These are phyloP conservation scores for Tetragnatha montana DNA, from an alignment of 2,888 invertebrate genomes.

Conservation along the genomic window DNA sequence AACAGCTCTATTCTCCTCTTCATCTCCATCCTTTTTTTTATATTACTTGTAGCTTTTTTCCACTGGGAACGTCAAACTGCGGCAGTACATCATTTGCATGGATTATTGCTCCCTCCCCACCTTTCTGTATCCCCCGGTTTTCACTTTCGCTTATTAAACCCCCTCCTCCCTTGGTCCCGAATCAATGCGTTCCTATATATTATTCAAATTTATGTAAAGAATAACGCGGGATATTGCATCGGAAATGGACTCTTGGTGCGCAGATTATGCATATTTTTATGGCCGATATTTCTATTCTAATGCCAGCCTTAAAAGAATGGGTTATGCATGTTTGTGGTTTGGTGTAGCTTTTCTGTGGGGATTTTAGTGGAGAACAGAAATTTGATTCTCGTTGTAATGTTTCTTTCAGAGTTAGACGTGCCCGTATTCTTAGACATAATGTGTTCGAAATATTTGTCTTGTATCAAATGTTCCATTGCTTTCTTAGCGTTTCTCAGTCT, in stretches of 20 bases:
- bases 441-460: too few relatives aligned
- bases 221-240: conserved; percentile 1
- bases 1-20: neutral
- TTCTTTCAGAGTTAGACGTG: neutral
- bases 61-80: neutral
- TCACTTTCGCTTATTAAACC: conserved; percentile 50
- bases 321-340: conserved; percentile 7
- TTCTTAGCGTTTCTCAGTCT: too few relatives aligned
- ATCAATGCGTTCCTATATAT: conserved; percentile 26
- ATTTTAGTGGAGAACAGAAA: neutral
- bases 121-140: neutral
- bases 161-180: neutral
- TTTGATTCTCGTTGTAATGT: neutral
- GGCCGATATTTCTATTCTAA: neutral
- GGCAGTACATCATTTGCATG: neutral
- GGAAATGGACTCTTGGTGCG: conserved; percentile 19
- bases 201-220: conserved; percentile 41
- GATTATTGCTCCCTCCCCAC: neutral
- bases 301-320: neutral
- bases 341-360: neutral
- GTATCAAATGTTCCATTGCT: too few relatives aligned
- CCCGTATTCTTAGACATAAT: too few relatives aligned
- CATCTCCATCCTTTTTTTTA: neutral
- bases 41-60: neutral
- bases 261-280: conserved; percentile 15